Evolutionary conservation across 1,140 invertebrate genomes (phyloP), one percentile per base, ranked within the genome.

Genomic region (Pachypsylla venusta): DNA sequence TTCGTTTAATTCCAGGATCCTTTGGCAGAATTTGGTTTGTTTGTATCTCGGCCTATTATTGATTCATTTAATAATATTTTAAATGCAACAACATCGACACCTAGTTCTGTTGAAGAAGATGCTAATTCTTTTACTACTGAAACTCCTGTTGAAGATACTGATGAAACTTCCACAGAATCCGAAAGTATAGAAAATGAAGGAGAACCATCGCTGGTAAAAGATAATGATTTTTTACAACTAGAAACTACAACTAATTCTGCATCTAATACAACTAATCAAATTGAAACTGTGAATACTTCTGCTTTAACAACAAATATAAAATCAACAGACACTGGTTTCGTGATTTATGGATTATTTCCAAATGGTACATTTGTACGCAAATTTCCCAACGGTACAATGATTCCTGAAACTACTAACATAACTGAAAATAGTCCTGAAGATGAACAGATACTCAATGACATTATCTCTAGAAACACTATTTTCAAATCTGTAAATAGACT

Each of bases 351-450:
- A 5, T 55, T 65, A 2, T 67, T 63, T 54, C 65, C 65, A 5
- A 67, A 67, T 54, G 64, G 64, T 4, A 67, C 65, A n/a, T 61
- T 67, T n/a, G 64, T 65, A 10, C 57, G 61, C 42, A 61, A 58
- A 25, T 67, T 62, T 28, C 65, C 65, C 3, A 67, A 67, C 42
- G 65, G 65, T 1, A 67, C 64, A 1, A 56, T 63, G 1, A 57
- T 67, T 12, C 65, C 65, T 13, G 65, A 67, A n/a, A 64, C 64
- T 54, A 61, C 56, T n/a, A 22, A 56, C 20, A 62, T 65, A 10
- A 62, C 61, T 25, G 59, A 60, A 27, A 62, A 54, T 48, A 48
- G 42, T 19, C 42, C 42, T 48, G 42, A 48, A 19, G 42, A 48
- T 48, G 42, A 48, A 19, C 16, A 5, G 22, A 48, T 48, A n/a